Base-by-base conservation (phyloP, 2,113 vertebrate species). In the Cynoglossus semilaevis region DNA sequence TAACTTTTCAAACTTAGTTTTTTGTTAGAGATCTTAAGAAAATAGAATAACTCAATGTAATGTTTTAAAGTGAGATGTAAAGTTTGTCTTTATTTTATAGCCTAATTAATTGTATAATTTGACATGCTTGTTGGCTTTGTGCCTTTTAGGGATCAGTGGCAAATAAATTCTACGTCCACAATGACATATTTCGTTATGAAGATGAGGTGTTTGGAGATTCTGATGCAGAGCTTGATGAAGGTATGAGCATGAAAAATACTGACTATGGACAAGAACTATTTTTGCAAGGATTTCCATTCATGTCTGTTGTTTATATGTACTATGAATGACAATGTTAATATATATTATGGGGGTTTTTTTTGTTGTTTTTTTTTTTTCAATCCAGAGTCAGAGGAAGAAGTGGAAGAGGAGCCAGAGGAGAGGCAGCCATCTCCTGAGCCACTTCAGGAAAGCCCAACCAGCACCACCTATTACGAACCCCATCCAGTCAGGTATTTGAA, bases 91-190 rank as follows among this genome's bases (percentile, higher is more conserved):
- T 29, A 29, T 29, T 29, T 29, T 4, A 29, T 29, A 6, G 22
- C 22, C n/a, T n/a, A n/a, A 29, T 29, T 29, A 29, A 29, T 4
- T 4, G 43, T 42, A n/a, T 58, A 61, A 13, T 60, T 55, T 12
- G 11, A 41, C 14, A 11, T 41, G 38, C 38, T 13, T 12, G 10
- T 41, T 5, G 4, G 9, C 11, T 12, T 41, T 41, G 9, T 35
- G 35, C 3, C 12, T 58, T 29, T 2, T 17, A 98, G 96, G 97
- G 97, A 14, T 98, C 96, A 45, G 96, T 97, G 85, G 94, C 96
- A 52, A 99, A 99, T 87, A 99, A 99, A 73, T 99, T 99, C 88
- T 99, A 98, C 34, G 96, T 99, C 78, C 97, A 98, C 85, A 99
- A 99, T 59, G 97, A 99, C 85, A 98, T 99, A 86, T 99, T 99